A percentile compares a stretch with the other conserved stretches of the same genome.
Conservation (phyloP, 2,888 invertebrate species). For the Laothoe populi region DNA sequence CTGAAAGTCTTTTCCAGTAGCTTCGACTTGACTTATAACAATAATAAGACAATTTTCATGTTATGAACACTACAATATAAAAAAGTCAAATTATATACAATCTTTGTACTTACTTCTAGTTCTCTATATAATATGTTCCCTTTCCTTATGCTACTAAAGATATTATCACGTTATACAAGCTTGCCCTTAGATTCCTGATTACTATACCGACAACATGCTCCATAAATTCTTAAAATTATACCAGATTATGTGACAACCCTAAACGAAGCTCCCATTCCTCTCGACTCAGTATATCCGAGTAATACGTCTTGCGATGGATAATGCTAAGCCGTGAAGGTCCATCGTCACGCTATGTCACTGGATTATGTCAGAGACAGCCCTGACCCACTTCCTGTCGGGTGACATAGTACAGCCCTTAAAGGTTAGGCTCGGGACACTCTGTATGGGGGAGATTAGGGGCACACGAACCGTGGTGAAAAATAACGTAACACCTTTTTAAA, state of each 20-base stretch:
- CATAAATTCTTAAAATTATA: neutral
- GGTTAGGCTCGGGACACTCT: conserved; percentile 18
- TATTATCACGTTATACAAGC: too few species aligned
- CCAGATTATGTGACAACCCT: neutral
- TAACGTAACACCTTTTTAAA: neutral
- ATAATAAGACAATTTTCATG: too few species aligned
- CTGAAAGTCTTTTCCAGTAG: too few species aligned
- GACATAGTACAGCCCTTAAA: conserved; percentile 28
- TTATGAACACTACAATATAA: too few species aligned
- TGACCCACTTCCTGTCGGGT: conserved; percentile 27
- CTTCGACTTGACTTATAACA: too few species aligned
- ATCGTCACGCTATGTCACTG: conserved; percentile 28
- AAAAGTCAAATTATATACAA: too few species aligned
- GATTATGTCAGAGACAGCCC: conserved; percentile 31
- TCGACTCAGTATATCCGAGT: neutral
- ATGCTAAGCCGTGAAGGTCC: conserved; percentile 20
- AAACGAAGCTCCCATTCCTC: conserved; percentile 2
- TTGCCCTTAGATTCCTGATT: neutral
- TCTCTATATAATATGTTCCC: too few species aligned
- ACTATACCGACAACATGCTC: neutral
- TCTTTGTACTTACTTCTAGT: too few species aligned
- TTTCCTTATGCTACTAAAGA: too few species aligned
- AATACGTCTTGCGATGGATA: conserved; percentile 8
- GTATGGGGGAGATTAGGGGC: neutral
- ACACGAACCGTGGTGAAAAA: neutral